Conservation (phyloP, 2,888 invertebrate genomes). For the Melipona beecheii region DNA sequence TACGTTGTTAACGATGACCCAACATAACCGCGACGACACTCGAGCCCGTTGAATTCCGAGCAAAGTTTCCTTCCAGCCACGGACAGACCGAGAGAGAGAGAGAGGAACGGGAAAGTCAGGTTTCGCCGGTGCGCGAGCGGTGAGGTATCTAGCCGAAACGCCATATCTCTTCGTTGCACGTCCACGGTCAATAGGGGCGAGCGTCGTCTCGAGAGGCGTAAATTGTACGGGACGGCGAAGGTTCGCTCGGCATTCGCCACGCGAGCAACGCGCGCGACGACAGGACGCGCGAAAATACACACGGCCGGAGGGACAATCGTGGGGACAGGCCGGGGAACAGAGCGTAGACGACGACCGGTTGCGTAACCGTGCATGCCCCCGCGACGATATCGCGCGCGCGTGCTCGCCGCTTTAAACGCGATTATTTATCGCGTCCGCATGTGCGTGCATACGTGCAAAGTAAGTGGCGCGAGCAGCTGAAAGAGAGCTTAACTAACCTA, state of each 20-base stretch:
- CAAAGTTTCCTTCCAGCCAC: background rate
- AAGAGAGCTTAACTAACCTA: slow-evolving; percentile 78
- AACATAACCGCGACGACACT: background rate
- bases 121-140: background rate
- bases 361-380: slow-evolving; percentile 44
- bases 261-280: slow-evolving; percentile 34
- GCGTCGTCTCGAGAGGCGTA: slow-evolving; percentile 40
- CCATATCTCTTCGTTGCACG: slow-evolving; percentile 40
- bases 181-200: slow-evolving; percentile 42
- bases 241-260: slow-evolving; percentile 41
- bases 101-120: background rate
- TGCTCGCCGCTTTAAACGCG: slow-evolving; percentile 61
- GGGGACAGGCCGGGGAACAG: slow-evolving; percentile 31
- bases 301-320: slow-evolving; percentile 43
- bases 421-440: slow-evolving; percentile 75
- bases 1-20: background rate
- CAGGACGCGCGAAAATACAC: slow-evolving; percentile 32
- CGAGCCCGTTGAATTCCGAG: slow-evolving; percentile 2
- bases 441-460: slow-evolving; percentile 54
- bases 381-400: slow-evolving; percentile 57
- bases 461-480: slow-evolving; percentile 61
- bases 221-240: slow-evolving; percentile 18
- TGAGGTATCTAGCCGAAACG: slow-evolving; percentile 9
- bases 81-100: background rate
- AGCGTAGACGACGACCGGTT: slow-evolving; percentile 32